Percentiles rank a stretch among this genome's conserved stretches.
These are phyloP conservation scores for Cyphomyrus plagiostoma DNA, from an alignment of 2,113 vertebrate genomes.

Conservation along the genomic window DNA sequence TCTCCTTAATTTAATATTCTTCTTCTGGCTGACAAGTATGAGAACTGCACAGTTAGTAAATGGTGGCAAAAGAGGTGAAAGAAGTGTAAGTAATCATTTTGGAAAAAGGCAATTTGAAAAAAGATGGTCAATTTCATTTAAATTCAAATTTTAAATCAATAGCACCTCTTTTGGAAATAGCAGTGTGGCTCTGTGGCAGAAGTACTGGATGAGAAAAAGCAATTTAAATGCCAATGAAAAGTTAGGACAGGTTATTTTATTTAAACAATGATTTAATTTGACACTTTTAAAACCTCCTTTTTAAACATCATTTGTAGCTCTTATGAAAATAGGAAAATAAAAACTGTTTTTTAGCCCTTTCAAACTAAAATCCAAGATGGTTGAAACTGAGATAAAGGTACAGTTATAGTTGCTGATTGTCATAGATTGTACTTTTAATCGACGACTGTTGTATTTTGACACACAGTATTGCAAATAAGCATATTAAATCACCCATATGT, in stretches of 20 bases:
- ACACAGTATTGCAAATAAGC: background rate
- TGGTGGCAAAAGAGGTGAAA: background rate
- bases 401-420: background rate
- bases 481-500: background rate
- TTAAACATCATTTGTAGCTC: background rate
- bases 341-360: background rate
- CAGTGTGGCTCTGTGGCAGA: background rate
- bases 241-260: background rate
- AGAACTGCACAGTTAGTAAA: background rate
- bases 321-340: background rate
- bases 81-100: background rate
- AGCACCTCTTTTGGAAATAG: background rate
- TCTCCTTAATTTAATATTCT: constrained; percentile 5
- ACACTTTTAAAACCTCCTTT: background rate
- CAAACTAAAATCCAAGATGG: background rate
- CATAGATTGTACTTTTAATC: background rate
- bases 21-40: background rate
- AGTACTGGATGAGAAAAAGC: background rate
- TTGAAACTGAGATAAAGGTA: background rate
- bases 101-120: background rate
- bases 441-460: background rate
- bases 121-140: background rate
- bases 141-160: background rate
- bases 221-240: constrained; percentile 1
- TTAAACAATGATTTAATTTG: background rate